Evolutionary conservation across 2,888 invertebrate species (phyloP).

Genomic region (Drosophila leonis): DNA sequence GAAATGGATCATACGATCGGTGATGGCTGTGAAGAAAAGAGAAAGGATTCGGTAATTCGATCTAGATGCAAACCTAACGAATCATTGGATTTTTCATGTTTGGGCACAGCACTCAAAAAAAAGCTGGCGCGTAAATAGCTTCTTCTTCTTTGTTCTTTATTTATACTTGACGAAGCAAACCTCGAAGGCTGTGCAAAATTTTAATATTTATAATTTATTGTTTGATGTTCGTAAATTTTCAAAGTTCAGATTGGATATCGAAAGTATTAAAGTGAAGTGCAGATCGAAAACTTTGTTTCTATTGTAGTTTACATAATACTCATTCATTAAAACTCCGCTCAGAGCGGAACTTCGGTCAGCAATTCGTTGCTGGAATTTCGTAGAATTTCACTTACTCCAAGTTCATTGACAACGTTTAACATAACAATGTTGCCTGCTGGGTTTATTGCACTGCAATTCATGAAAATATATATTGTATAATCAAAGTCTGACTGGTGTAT

Average conservation of each 20-base stretch:
- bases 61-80: slow-evolving; percentile 2
- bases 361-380: slow-evolving; percentile 45
- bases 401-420: slow-evolving; percentile 69
- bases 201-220: not conserved
- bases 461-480: slow-evolving; percentile 16
- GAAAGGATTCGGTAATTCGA: not conserved
- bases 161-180: not conserved
- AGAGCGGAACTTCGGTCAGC: slow-evolving; percentile 71
- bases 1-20: not conserved
- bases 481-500: not conserved
- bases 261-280: slow-evolving; percentile 2
- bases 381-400: slow-evolving; percentile 52
- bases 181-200: not conserved
- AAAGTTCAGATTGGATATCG: not conserved
- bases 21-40: slow-evolving; percentile 1
- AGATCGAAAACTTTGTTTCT: not conserved
- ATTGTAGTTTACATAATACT: not conserved
- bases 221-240: not conserved
- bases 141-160: not conserved
- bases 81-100: slow-evolving; percentile 25
- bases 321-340: slow-evolving; percentile 7
- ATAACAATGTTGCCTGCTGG: not conserved
- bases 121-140: slow-evolving; percentile 10
- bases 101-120: slow-evolving; percentile 37
- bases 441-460: slow-evolving; percentile 48